Evolutionary conservation across 1,140 invertebrate species (phyloP).

Genomic region (Akabosia matsudoensis): DNA sequence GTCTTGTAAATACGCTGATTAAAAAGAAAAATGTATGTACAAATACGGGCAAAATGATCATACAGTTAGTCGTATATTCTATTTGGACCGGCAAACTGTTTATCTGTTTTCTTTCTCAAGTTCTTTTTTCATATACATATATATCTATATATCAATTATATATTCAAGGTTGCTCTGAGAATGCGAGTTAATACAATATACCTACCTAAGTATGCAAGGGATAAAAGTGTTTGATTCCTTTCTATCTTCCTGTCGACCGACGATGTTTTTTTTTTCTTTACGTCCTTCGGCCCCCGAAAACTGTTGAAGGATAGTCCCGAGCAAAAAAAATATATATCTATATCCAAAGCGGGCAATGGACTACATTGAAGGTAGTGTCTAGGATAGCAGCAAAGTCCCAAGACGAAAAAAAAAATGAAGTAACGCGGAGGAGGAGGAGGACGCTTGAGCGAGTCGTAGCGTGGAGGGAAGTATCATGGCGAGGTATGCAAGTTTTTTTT

Average conservation of each 20-base stretch:
- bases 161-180: too few species aligned
- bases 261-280: neutral
- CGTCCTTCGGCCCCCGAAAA: neutral
- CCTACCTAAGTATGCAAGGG: neutral
- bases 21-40: too few species aligned
- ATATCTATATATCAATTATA: neutral
- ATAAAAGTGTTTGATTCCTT: neutral
- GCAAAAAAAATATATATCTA: too few species aligned
- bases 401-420: neutral
- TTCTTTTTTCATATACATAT: too few species aligned
- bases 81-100: too few species aligned
- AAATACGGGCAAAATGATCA: too few species aligned
- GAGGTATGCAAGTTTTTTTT: neutral
- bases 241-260: neutral
- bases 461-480: neutral
- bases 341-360: neutral
- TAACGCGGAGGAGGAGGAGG: neutral
- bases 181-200: neutral
- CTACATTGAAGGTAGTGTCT: too few species aligned
- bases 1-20: too few species aligned
- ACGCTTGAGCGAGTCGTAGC: neutral
- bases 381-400: too few species aligned
- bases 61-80: too few species aligned
- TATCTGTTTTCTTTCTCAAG: too few species aligned
- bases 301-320: conserved; percentile 9